Evolutionary conservation across 2,888 invertebrate genomes (phyloP), one percentile per base, ranked within the genome.

Genomic region (Linyphia triangularis): DNA sequence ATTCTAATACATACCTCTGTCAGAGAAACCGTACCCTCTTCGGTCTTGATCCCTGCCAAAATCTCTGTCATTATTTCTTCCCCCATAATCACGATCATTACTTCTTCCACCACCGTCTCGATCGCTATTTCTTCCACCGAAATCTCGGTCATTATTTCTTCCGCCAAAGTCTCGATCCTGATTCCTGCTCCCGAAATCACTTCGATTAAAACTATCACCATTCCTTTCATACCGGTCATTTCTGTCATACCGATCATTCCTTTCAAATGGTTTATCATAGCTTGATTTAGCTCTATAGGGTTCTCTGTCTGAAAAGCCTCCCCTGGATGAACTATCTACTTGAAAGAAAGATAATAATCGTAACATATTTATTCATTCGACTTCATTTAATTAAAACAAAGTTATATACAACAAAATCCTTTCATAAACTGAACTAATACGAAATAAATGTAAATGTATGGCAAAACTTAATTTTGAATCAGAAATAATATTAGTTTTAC

Each of bases 111-210:
- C 43, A 10, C 7, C 7, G 13, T 43, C 43, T 51, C 51, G 13
- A 24, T 86, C 86, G 67, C 75, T 88, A 26, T 37, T 67, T 28
- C 28, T 57, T 22, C 78, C 51, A 1, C 73, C 89, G 19, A 26
- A 78, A 26, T 51, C 51, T 13, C 82, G 59, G 40, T 90, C 88
- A 43, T 88, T 57, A 82, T 77, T 88, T 51, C 89, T 85, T 40
- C 90, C 90, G 19, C 91, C 89, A 77, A 91, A 91, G 24, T 91
- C 91, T 85, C 91, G 91, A 85, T 91, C 91, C 28, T 91, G 90
- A 22, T 91, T 88, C 73, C 91, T 90, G 63, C 91, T 91, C 85
- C 90, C 90, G 59, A 90, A 82, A 79, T 79, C 83, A 84, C 69
- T 72, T 33, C 65, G 10, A 16, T 78, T 77, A 61, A 28, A 67